Base-by-base conservation (phyloP, 2,888 invertebrate genomes). In the Endotricha flammealis region DNA sequence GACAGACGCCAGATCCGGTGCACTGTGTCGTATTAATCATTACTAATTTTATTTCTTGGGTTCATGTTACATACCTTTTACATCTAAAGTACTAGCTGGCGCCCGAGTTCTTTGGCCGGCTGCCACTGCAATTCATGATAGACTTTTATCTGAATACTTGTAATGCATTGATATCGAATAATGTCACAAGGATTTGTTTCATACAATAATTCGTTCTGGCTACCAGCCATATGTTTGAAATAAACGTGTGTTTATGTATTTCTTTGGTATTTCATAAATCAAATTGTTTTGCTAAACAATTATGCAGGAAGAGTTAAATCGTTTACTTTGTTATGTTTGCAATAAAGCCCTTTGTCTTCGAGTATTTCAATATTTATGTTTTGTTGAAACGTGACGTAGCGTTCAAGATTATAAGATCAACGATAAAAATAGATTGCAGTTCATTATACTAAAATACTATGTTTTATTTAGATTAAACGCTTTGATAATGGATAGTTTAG, bases 41-140 rank as follows among this genome's bases (percentile, higher is more conserved):
- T 57, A 62, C 30, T 53, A 65, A 61, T 76, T 75, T 74, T 72
- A 75, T 76, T 71, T 70, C 52, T 48, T 70, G 58, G n/a, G 65
- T 67, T 77, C 72, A 53, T 52, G 57, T 80, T 78, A 68, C 78
- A 57, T 54, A 59, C 63, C 57, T 64, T 60, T 62, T 68, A 57
- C 68, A 64, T 69, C 64, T 69, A 77, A 76, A 74, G 74, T 69
- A 24, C 32, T 64, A 64, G 68, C 60, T 53, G 79, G 80, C 82
- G 81, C 81, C 82, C 71, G 66, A 42, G 54, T 53, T 61, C 71
- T 59, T 78, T 83, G 81, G 83, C 78, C 44, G 68, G 49, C 61
- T 79, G 82, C 82, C 82, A 81, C 62, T 64, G 64, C 64, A 66
- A 57, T 64, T 61, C 59, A 54, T 61, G 51, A 57, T 50, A 56